A percentile compares a stretch with the other conserved stretches of the same genome.
Conservation (phyloP, 2,113 vertebrate genomes). For the Crotalus viridis region DNA sequence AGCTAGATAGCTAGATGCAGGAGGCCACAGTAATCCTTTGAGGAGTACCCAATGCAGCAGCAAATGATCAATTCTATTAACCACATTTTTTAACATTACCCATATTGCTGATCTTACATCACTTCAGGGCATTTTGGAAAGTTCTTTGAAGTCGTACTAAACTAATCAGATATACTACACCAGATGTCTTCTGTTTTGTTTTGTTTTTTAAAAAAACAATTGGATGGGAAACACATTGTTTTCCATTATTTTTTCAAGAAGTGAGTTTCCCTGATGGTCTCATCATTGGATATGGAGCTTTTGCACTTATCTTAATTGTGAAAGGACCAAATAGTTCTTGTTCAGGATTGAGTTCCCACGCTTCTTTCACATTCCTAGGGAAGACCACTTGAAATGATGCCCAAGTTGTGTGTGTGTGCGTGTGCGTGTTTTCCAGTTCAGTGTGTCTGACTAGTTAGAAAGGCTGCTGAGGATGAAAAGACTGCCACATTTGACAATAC, state of each 20-base stretch:
- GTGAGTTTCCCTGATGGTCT: not conserved
- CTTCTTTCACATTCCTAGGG: not conserved
- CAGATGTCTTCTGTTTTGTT: not conserved
- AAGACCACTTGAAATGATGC: not conserved
- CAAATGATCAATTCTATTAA: not conserved
- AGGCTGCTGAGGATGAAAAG: not conserved
- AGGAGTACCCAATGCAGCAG: not conserved
- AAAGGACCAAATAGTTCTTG: not conserved
- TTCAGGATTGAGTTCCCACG: not conserved
- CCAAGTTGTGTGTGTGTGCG: too few relatives aligned
- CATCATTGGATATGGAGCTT: not conserved
- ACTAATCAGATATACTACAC: not conserved
- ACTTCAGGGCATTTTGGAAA: not conserved
- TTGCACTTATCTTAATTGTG: not conserved
- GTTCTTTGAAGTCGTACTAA: not conserved
- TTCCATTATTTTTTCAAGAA: not conserved
- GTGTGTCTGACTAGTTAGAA: not conserved
- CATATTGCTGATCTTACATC: not conserved
- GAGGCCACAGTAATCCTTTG: not conserved
- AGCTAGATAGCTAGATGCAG: not conserved
- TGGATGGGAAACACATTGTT: not conserved
- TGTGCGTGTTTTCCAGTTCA: not conserved
- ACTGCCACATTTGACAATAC: not conserved
- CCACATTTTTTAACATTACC: not conserved
- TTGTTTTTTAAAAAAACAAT: not conserved